These are phyloP conservation scores for Nyctalus aviator DNA, from an alignment of 2,797 vertebrate species.

Conservation along the genomic window DNA sequence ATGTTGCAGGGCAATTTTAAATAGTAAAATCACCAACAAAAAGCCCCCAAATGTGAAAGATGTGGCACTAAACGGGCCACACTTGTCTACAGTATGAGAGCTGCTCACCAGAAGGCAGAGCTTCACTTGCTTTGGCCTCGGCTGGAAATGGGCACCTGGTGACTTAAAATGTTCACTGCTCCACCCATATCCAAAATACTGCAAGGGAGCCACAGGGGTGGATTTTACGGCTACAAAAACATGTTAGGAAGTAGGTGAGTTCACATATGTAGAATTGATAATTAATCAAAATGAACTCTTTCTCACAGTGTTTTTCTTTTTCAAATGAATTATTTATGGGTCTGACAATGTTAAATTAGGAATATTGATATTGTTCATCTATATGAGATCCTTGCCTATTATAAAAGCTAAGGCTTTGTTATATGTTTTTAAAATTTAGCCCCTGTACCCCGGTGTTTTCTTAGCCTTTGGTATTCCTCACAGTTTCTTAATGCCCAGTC, in stretches of 20 bases:
- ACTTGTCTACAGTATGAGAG: neutral
- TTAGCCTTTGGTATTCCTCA: neutral
- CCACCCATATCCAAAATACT: no score
- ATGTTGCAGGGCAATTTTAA: neutral
- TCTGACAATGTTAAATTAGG: neutral
- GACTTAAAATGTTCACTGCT: neutral
- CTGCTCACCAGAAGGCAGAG: neutral
- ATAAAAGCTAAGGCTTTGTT: neutral
- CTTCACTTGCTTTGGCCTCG: neutral
- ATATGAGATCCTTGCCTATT: neutral
- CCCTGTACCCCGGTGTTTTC: neutral
- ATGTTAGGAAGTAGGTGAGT: neutral
- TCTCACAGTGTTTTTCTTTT: neutral
- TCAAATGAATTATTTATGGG: neutral
- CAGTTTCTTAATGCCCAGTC: neutral
- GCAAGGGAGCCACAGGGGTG: neutral
- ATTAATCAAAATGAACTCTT: neutral
- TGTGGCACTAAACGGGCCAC: neutral
- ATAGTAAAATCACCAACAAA: neutral
- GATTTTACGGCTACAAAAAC: neutral
- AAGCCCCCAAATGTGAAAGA: neutral
- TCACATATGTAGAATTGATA: neutral
- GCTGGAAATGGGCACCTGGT: neutral
- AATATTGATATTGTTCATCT: neutral
- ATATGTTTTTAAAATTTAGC: neutral